Conservation (phyloP, 2,888 invertebrate genomes). For the Ormyrus nitidulus region DNA sequence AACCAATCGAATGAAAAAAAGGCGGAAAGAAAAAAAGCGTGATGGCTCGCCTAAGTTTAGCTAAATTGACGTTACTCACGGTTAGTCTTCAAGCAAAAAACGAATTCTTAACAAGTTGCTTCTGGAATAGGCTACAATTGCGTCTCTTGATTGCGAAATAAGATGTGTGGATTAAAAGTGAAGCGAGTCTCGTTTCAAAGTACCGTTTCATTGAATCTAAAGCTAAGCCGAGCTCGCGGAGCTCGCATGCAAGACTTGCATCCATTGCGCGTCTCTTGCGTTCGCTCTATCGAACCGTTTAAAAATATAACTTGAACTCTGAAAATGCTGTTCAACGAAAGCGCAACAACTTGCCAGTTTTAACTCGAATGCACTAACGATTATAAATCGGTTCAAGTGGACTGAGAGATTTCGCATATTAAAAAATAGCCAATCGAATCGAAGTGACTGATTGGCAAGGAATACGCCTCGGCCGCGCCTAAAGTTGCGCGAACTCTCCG, state of each 20-base stretch:
- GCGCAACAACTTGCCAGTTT: too few species aligned
- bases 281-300: neutral
- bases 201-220: slow-evolving; percentile 31
- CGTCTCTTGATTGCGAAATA: slow-evolving; percentile 38
- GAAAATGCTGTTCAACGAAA: too few species aligned
- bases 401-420: too few species aligned
- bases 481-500: too few species aligned
- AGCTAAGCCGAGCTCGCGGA: neutral
- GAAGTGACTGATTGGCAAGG: too few species aligned
- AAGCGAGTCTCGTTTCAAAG: slow-evolving; percentile 22
- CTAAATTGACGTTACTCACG: slow-evolving; percentile 24
- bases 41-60: slow-evolving; percentile 16
- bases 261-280: neutral
- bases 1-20: slow-evolving; percentile 12
- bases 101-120: slow-evolving; percentile 42
- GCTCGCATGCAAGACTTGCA: too few species aligned
- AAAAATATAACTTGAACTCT: neutral
- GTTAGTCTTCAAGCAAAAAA: slow-evolving; percentile 26
- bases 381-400: too few species aligned
- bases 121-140: slow-evolving; percentile 42
- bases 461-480: too few species aligned
- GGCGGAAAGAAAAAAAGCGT: too few species aligned
- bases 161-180: slow-evolving; percentile 40
- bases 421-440: too few species aligned
- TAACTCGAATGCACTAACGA: too few species aligned